Evolutionary conservation across 2,113 vertebrate species (phyloP).

Genomic region (Calypte anna): DNA sequence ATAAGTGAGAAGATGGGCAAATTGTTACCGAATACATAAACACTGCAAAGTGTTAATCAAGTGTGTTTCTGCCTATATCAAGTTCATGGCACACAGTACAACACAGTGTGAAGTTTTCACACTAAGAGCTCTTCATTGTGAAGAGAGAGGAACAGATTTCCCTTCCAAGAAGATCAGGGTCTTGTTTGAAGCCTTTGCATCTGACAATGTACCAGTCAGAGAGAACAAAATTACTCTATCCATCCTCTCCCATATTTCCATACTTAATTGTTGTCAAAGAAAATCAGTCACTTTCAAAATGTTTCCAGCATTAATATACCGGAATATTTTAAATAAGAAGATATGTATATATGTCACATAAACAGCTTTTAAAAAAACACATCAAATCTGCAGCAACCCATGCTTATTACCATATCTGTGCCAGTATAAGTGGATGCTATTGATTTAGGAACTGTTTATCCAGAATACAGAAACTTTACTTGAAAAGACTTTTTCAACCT

Average conservation of each 20-base stretch:
- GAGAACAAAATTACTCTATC: neutral
- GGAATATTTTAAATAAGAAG: slow-evolving; percentile 7
- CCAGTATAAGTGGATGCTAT: neutral
- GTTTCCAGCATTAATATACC: neutral
- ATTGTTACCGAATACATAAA: neutral
- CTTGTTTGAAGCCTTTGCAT: neutral
- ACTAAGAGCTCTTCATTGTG: neutral
- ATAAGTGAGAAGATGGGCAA: slow-evolving; percentile 4
- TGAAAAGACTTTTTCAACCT: neutral
- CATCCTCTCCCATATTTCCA: neutral
- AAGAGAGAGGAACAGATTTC: neutral
- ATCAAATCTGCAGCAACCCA: neutral
- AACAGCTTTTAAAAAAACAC: neutral
- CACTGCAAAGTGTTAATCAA: neutral
- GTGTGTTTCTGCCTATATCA: neutral
- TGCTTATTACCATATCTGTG: slow-evolving; percentile 1
- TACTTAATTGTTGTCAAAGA: neutral
- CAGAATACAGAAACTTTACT: neutral
- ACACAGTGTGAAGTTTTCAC: neutral
- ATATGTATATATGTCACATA: slow-evolving; percentile 10
- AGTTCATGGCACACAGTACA: neutral
- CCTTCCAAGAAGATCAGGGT: neutral
- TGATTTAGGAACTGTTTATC: neutral
- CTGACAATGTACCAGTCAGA: neutral
- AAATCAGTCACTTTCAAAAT: neutral